Evolutionary conservation across 2,888 invertebrate species (phyloP).

Genomic region (Hypomecis atomaria): DNA sequence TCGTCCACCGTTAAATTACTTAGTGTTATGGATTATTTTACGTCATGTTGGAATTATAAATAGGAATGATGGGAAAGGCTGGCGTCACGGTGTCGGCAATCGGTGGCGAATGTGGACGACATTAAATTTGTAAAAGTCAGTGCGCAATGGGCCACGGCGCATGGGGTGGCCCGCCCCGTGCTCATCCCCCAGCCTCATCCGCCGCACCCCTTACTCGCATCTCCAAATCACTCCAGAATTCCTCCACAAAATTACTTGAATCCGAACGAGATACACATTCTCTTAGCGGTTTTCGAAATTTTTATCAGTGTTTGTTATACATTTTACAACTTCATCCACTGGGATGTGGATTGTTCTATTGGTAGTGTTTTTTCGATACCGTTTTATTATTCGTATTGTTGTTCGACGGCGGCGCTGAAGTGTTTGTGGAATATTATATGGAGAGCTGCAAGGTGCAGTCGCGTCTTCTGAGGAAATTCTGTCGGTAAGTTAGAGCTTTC

Average conservation of each 20-base stretch:
- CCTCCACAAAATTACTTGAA: conserved; percentile 1
- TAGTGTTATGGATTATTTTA: conserved; percentile 11
- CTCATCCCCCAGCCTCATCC: conserved; percentile 9
- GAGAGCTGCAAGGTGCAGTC: background rate
- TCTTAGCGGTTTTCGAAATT: background rate
- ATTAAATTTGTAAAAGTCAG: background rate
- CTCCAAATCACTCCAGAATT: conserved; percentile 10
- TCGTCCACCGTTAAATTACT: conserved; percentile 4
- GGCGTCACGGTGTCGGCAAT: conserved; percentile 15
- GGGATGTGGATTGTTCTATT: conserved; percentile 10
- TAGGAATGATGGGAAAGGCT: conserved; percentile 12
- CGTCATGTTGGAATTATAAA: conserved; percentile 13
- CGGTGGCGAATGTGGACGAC: conserved; percentile 6
- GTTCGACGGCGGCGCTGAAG: conserved; percentile 24
- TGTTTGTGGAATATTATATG: background rate
- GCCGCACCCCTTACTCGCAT: background rate
- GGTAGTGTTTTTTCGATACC: conserved; percentile 18
- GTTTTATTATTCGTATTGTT: conserved; percentile 22
- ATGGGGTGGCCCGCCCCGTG: conserved; percentile 4
- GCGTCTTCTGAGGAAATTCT: background rate
- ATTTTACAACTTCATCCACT: background rate
- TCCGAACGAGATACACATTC: background rate
- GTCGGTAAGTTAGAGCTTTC: background rate
- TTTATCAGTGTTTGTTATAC: background rate
- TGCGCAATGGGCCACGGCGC: conserved; percentile 27